phyloP scores from a whole-genome alignment of 1,140 invertebrate species.

The Elysia chlorotica region DNA sequence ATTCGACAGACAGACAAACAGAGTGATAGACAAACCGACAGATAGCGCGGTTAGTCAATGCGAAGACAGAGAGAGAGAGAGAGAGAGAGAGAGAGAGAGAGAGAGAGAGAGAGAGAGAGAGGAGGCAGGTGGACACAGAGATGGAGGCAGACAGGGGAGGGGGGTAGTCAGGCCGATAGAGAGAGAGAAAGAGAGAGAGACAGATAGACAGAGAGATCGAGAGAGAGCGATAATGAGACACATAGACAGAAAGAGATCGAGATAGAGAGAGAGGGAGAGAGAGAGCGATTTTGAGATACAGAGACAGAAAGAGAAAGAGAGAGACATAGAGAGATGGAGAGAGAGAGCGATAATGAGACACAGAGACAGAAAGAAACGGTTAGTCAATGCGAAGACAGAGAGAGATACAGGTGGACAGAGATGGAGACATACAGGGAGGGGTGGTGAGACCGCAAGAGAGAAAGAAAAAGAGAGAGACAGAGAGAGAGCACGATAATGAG shows the following conservation, averaged over 20 bases:
- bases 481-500: neutral
- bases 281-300: slow-evolving; percentile 3
- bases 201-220: neutral
- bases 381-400: slow-evolving; percentile 11
- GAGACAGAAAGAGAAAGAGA: slow-evolving; percentile 3
- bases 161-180: neutral
- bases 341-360: slow-evolving; percentile 2
- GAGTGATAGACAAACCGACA: neutral
- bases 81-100: neutral
- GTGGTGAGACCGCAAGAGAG: neutral
- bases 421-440: slow-evolving; percentile 6
- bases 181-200: neutral
- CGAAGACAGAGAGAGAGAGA: neutral
- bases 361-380: slow-evolving; percentile 6
- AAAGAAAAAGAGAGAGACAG: slow-evolving; percentile 1
- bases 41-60: neutral
- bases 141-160: neutral
- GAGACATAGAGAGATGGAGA: neutral
- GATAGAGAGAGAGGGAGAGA: slow-evolving; percentile 18
- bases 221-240: neutral
- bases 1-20: slow-evolving; percentile 4
- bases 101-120: neutral
- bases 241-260: slow-evolving; percentile 7
- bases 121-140: neutral
- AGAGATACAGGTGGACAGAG: slow-evolving; percentile 11